Conservation (phyloP, 1,140 invertebrate species). For the Luehdorfia chinensis region DNA sequence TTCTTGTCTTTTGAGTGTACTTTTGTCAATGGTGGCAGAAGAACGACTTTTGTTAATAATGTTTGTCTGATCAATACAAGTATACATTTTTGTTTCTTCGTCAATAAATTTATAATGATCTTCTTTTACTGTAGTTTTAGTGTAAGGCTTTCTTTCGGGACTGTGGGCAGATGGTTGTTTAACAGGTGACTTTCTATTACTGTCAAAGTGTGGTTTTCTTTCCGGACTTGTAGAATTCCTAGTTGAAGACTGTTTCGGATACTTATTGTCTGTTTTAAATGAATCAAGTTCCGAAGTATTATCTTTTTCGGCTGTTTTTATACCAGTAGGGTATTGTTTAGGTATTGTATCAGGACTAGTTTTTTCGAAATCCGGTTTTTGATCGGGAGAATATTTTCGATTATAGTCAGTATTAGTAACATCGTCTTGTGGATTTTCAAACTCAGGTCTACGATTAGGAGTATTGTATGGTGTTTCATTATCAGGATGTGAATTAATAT, state of each 20-base stretch:
- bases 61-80: conserved; percentile 26
- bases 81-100: conserved; percentile 61
- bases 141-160: conserved; percentile 23
- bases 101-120: conserved; percentile 58
- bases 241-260: conserved; percentile 22
- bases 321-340: background rate
- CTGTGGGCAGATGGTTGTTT: conserved; percentile 19
- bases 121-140: conserved; percentile 33
- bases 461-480: background rate
- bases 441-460: background rate
- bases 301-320: background rate
- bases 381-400: conserved; percentile 3
- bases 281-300: background rate
- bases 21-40: background rate
- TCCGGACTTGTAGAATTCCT: conserved; percentile 21
- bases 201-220: conserved; percentile 18
- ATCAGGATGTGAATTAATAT: background rate
- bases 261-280: conserved; percentile 31
- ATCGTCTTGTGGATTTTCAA: background rate
- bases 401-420: background rate
- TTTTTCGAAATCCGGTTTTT: conserved; percentile 7
- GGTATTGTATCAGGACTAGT: conserved; percentile 26
- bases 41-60: conserved; percentile 5
- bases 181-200: conserved; percentile 19
- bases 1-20: background rate